These are phyloP conservation scores for Peromyscus eremicus DNA, from an alignment of 2,797 vertebrate species.

Conservation along the genomic window DNA sequence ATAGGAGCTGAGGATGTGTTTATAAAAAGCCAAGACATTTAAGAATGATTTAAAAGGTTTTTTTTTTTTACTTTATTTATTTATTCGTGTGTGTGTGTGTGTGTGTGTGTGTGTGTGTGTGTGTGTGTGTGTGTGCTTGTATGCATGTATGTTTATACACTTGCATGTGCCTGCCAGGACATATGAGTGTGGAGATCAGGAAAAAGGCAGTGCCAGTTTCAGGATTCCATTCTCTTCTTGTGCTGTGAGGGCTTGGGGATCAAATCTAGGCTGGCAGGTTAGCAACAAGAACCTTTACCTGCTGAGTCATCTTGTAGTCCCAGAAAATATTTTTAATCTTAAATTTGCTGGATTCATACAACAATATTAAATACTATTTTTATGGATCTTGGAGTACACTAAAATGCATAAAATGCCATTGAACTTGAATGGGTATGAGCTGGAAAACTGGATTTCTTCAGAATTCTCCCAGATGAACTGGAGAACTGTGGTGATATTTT, in stretches of 20 bases:
- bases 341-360: conserved; percentile 24
- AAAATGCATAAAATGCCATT: neutral
- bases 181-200: neutral
- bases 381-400: neutral
- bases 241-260: neutral
- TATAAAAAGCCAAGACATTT: neutral
- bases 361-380: conserved; percentile 17
- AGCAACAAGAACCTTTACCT: neutral
- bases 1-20: neutral
- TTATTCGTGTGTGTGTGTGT: neutral
- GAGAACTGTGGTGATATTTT: neutral
- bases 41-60: neutral
- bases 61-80: neutral
- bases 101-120: neutral
- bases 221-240: neutral
- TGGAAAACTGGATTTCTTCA: conserved; percentile 11
- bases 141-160: neutral
- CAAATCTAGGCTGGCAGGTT: neutral
- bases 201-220: neutral
- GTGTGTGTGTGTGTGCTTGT: neutral
- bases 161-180: neutral
- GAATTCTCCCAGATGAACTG: conserved; percentile 19
- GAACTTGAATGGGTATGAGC: neutral
- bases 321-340: conserved; percentile 37
- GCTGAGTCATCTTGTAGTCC: neutral